Evolutionary conservation across 2,888 invertebrate genomes (phyloP).

Genomic region (Erebia palarica): DNA sequence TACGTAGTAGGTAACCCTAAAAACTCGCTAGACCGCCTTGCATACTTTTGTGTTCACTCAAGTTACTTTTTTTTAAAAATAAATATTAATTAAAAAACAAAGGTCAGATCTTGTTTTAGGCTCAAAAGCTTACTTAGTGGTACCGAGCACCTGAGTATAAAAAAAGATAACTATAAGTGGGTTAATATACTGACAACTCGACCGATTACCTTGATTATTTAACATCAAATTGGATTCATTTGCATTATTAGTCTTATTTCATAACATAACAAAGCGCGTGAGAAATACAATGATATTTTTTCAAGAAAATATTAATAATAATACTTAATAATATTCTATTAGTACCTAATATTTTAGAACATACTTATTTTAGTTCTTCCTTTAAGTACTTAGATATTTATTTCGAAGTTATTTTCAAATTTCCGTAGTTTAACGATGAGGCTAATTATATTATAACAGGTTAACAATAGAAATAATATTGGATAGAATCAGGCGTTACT

Average conservation of each 20-base stretch:
- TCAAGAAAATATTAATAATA: too few species aligned
- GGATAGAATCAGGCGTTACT: too few species aligned
- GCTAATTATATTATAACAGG: too few species aligned
- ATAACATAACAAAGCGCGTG: neutral
- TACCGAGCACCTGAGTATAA: neutral
- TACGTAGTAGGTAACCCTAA: neutral
- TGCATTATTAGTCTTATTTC: neutral
- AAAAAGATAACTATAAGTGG: neutral
- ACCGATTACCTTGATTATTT: neutral
- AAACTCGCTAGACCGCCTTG: neutral
- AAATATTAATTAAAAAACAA: slow-evolving; percentile 3
- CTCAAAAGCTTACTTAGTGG: neutral
- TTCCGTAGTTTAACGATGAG: neutral
- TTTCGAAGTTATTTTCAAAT: too few species aligned
- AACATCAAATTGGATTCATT: neutral
- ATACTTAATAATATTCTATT: too few species aligned
- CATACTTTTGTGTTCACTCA: neutral
- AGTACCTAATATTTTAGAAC: too few species aligned
- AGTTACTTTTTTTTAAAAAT: neutral
- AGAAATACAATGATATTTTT: neutral
- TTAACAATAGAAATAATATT: too few species aligned
- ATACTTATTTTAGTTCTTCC: too few species aligned
- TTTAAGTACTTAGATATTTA: too few species aligned
- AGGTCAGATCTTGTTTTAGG: slow-evolving; percentile 13
- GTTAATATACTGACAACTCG: slow-evolving; percentile 1